phyloP scores from a whole-genome alignment of 2,888 invertebrate genomes.

The Drosophila ezoana region DNA sequence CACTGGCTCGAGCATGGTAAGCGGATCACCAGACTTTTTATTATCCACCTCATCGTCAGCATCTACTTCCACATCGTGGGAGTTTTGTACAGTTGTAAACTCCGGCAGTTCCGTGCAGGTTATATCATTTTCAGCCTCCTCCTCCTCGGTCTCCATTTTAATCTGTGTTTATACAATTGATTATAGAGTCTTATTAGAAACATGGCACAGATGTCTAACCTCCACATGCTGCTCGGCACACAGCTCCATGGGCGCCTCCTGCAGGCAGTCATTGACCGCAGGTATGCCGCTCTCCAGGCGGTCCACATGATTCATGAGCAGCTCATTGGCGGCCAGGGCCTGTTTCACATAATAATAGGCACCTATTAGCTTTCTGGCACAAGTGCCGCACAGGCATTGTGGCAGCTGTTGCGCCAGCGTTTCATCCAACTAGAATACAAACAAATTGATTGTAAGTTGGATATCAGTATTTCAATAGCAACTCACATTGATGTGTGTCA shows the following conservation, averaged over 20 bases:
- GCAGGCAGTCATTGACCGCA: conserved; percentile 65
- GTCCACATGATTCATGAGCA: conserved; percentile 58
- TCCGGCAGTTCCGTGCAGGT: conserved; percentile 59
- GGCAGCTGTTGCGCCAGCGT: conserved; percentile 59
- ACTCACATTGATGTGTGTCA: conserved; percentile 65
- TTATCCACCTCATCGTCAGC: conserved; percentile 18
- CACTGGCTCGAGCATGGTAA: conserved; percentile 60
- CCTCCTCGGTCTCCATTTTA: conserved; percentile 70
- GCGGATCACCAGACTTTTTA: conserved; percentile 56
- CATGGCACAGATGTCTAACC: conserved; percentile 5
- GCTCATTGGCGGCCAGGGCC: conserved; percentile 63
- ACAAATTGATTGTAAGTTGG: neutral
- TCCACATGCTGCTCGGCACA: conserved; percentile 70
- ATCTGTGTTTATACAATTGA: conserved; percentile 24
- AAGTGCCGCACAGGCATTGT: conserved; percentile 66
- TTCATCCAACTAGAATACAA: conserved; percentile 34
- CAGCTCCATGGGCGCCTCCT: conserved; percentile 78
- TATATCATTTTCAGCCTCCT: conserved; percentile 57
- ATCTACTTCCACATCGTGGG: conserved; percentile 27
- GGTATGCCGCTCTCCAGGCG: conserved; percentile 21
- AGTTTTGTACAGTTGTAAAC: conserved; percentile 35
- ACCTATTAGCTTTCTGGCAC: conserved; percentile 67
- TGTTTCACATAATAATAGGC: conserved; percentile 75
- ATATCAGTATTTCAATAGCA: neutral
- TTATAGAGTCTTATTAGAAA: neutral